phyloP scores from a whole-genome alignment of 2,888 invertebrate species.

The Hypomecis punctinalis region DNA sequence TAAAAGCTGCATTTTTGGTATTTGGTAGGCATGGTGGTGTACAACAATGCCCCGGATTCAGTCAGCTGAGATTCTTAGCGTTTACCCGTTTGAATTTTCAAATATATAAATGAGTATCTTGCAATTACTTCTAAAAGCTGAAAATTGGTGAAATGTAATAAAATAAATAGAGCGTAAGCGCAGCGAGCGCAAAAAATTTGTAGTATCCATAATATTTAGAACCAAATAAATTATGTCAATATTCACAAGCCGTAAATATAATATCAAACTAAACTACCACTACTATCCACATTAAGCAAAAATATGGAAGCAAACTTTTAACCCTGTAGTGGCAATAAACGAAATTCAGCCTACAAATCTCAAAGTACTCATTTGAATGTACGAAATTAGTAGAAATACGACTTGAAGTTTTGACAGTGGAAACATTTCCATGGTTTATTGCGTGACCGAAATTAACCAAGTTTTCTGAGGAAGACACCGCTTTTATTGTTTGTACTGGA shows the following conservation, averaged over 20 bases:
- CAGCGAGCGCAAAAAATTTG: too few species aligned
- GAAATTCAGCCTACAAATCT: slow-evolving; percentile 17
- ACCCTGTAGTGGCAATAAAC: slow-evolving; percentile 13
- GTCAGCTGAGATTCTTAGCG: too few species aligned
- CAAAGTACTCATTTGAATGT: slow-evolving; percentile 20
- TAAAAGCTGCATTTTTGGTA: too few species aligned
- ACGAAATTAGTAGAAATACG: slow-evolving; percentile 28
- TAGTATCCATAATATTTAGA: too few species aligned
- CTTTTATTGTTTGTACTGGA: slow-evolving; percentile 6
- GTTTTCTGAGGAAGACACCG: slow-evolving; percentile 20
- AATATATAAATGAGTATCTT: too few species aligned
- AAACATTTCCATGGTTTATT: slow-evolving; percentile 27
- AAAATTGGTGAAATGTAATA: too few species aligned
- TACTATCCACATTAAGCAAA: slow-evolving; percentile 6
- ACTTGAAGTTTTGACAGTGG: slow-evolving; percentile 25
- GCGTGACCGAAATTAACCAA: slow-evolving; percentile 26
- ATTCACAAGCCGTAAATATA: not conserved
- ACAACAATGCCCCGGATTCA: too few species aligned
- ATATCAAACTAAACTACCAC: slow-evolving; percentile 3
- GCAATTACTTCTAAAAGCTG: too few species aligned
- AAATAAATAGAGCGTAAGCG: too few species aligned
- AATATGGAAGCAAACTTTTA: slow-evolving; percentile 8
- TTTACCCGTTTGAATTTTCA: too few species aligned
- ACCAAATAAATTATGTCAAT: too few species aligned
- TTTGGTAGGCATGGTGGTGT: too few species aligned